Evolutionary conservation across 2,113 vertebrate species (phyloP), one percentile per base, ranked within the genome.

Genomic region (Mungos mungo): DNA sequence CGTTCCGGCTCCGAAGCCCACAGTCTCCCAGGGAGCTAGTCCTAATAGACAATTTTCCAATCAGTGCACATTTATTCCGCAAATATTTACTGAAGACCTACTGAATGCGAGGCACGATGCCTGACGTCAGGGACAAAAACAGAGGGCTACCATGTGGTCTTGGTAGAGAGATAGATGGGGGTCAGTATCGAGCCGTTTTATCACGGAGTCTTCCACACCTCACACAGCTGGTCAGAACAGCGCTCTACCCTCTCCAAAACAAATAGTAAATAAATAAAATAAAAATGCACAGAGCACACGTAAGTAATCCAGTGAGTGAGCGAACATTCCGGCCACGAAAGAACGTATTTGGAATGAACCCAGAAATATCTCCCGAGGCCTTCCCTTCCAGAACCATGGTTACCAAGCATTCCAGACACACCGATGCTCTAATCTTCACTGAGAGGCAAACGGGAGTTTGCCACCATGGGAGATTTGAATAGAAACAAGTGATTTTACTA

Each of bases 31-130:
- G 27, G 69, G 35, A 81, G 77, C 66, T 45, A 35, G 38, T 63
- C 45, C 72, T 10, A 54, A 65, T 8, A 79, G 38, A 82, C 69
- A 41, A n/a, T 76, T 96, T 93, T 87, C 80, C 90, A 92, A 76
- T 57, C 76, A 52, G 88, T 38, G 50, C 71, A 68, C 50, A 25
- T 63, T 45, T 47, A 81, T 77, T 86, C 83, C 80, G 79, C 92
- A 96, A 97, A 71, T 93, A 96, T 90, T 95, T 97, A 90, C 95
- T 72, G 77, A 92, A 88, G 95, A 95, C 96, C 96, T 93, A 95
- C 93, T 97, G 93, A 88, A 86, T 66, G 45, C 90, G 84, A 90
- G 89, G 92, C 74, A 60, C 9, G 3, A 12, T 4, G 52, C 66
- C 94, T 90, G 93, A 50, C 38, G 60, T 2, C 41, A 1, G 21